Evolutionary conservation across 2,888 invertebrate species (phyloP), one percentile per base, ranked within the genome.

Genomic region (Heliconius cydno): DNA sequence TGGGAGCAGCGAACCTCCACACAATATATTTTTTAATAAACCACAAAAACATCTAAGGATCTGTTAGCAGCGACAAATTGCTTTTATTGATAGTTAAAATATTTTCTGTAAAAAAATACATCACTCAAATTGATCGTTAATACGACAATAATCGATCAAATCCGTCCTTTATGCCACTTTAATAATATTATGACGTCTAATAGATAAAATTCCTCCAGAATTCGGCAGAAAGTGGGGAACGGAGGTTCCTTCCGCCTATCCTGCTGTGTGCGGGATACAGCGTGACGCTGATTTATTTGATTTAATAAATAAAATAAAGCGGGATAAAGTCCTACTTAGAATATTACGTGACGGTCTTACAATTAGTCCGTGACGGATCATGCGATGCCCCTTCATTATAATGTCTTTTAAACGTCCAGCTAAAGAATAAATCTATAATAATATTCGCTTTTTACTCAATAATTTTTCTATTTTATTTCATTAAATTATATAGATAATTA

Each of bases 61-160:
- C 79, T 78, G 76, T 76, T 78, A 79, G 78, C 52, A 72, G 72
- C 82, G 79, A 82, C 82, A 84, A 85, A 84, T 87, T 86, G 85
- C 86, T 87, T 88, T 86, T 86, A 85, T 85, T 84, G 82, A 83
- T 80, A 82, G 81, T 84, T 83, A 82, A 83, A 82, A 77, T 81
- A 72, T 80, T 65, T 63, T 30, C 76, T 38, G 60, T 71, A 79
- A 82, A 81, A 52, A 83, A 81, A 78, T 57, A 73, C 34, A 76
- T 68, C 68, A 63, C 77, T 76, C 74, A 74, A 78, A 79, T 77
- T 79, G 57, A 72, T 65, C 79, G 78, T 80, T 81, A 82, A 80
- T 78, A 63, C 70, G 73, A 82, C 77, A 82, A 74, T 77, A 79
- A 80, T 82, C 78, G 71, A 77, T 75, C 68, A 79, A 79, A 75